Conservation (phyloP, 2,797 vertebrate genomes). For the Neoniphon sammara region DNA sequence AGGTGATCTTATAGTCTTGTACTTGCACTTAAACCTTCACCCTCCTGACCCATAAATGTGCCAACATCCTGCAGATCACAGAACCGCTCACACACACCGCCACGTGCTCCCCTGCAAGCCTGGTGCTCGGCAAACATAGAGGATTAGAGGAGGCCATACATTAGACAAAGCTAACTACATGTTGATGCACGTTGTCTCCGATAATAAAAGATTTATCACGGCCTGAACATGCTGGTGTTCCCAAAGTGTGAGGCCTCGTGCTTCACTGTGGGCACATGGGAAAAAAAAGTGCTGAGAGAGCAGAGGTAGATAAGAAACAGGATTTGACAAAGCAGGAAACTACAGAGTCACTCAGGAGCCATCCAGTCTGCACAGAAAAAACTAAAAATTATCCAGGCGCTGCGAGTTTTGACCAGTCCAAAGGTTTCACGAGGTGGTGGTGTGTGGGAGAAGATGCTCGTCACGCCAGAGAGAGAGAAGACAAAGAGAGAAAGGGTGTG, state of each 20-base stretch:
- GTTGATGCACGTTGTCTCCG: background rate
- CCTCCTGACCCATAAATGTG: slow-evolving; percentile 30
- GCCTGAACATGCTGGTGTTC: slow-evolving; percentile 9
- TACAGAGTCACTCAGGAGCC: slow-evolving; percentile 5
- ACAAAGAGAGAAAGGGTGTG: slow-evolving; percentile 36
- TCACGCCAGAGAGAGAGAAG: slow-evolving; percentile 6
- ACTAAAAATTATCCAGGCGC: slow-evolving; percentile 35
- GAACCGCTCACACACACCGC: slow-evolving; percentile 16
- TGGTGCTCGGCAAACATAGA: slow-evolving; percentile 5
- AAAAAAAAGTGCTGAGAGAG: background rate
- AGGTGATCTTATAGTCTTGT: background rate
- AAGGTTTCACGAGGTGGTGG: background rate
- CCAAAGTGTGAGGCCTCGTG: slow-evolving; percentile 25
- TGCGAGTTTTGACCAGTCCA: background rate
- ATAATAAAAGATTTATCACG: slow-evolving; percentile 28
- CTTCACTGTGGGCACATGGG: slow-evolving; percentile 10
- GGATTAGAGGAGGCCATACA: slow-evolving; percentile 25
- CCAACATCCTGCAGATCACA: slow-evolving; percentile 12
- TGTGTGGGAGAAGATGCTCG: slow-evolving; percentile 1
- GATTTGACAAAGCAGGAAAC: slow-evolving; percentile 40
- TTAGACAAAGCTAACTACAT: slow-evolving; percentile 25
- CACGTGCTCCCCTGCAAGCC: slow-evolving; percentile 23
- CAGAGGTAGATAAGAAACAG: slow-evolving; percentile 38
- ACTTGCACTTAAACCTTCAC: slow-evolving; percentile 8
- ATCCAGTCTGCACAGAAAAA: slow-evolving; percentile 4